Evolutionary conservation across 1,140 invertebrate genomes (phyloP), one percentile per base, ranked within the genome.

Genomic region (Lasaia peninsularis): DNA sequence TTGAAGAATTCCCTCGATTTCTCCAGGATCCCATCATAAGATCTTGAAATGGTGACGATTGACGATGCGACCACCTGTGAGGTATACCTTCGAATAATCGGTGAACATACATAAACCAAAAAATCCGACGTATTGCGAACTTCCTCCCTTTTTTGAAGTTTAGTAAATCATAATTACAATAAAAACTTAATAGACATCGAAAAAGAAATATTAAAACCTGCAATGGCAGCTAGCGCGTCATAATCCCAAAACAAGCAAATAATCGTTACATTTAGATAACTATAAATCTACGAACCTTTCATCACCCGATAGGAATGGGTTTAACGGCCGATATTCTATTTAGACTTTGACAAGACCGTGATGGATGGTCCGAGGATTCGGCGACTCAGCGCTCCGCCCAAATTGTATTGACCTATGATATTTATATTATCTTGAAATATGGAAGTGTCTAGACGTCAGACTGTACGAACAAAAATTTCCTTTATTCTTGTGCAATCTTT

Each of bases 241-340:
- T 18, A 44, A 20, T 10, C 14, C 16, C 9, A 18, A 20, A 44
- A 44, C 14, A 9, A 28, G 5, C 18, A 44, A 44, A 20, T 10
- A 44, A 16, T 44, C 18, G 14, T 44, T 16, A 44, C 37, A 44
- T 20, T 44, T 20, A 44, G 37, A 44, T 44, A 44, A 44, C 2
- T 10, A 11, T 9, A 44, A 44, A 44, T 44, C 37, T 20, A 44
- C 18, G 18, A 34, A 44, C 37, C 14, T 44, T 44, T 44, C 37
- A 44, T 44, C 37, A 44, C 37, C 10, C 37, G 37, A 44, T 44
- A 44, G 37, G 5, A 44, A 44, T 18, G 40, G 20, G 40, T 44
- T 44, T 44, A 44, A 44, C 40, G 40, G 40, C 40, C 40, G 40
- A 44, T 44, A 44, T 44, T 44, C 40, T 44, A 44, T 44, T 44